These are phyloP conservation scores for Crax fasciolata DNA, from an alignment of 2,797 vertebrate species.

Conservation along the genomic window DNA sequence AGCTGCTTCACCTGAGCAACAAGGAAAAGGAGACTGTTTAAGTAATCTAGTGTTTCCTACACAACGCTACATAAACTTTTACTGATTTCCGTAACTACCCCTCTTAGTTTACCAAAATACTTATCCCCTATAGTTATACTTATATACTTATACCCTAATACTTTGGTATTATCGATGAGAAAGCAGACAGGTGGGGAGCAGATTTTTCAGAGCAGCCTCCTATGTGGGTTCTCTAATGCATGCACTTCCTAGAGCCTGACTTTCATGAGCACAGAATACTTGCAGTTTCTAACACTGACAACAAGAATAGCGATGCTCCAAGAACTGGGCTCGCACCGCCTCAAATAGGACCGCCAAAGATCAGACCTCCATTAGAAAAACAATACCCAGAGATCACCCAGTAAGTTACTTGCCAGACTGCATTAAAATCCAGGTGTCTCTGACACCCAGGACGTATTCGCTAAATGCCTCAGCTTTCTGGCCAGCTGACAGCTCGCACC, in stretches of 20 bases:
- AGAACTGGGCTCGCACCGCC: background rate
- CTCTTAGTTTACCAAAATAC: background rate
- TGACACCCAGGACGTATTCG: background rate
- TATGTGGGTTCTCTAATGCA: background rate
- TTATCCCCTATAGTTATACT: background rate
- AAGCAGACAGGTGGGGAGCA: background rate
- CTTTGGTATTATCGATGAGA: background rate
- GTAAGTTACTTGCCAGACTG: background rate
- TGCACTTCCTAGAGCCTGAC: background rate
- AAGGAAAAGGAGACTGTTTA: background rate
- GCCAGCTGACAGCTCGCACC: slow-evolving; percentile 38
- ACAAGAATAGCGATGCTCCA: background rate
- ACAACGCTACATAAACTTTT: background rate
- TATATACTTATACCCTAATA: no score
- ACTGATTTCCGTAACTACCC: background rate
- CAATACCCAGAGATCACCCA: background rate
- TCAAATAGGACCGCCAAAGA: background rate
- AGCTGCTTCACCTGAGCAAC: background rate
- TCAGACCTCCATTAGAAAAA: background rate
- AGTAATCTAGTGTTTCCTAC: background rate
- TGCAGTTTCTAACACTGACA: background rate
- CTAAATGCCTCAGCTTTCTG: slow-evolving; percentile 29
- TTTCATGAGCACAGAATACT: background rate
- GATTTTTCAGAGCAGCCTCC: background rate
- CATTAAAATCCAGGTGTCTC: slow-evolving; percentile 36